phyloP scores from a whole-genome alignment of 1,140 invertebrate species.

The Drosophila prosaltans region DNA sequence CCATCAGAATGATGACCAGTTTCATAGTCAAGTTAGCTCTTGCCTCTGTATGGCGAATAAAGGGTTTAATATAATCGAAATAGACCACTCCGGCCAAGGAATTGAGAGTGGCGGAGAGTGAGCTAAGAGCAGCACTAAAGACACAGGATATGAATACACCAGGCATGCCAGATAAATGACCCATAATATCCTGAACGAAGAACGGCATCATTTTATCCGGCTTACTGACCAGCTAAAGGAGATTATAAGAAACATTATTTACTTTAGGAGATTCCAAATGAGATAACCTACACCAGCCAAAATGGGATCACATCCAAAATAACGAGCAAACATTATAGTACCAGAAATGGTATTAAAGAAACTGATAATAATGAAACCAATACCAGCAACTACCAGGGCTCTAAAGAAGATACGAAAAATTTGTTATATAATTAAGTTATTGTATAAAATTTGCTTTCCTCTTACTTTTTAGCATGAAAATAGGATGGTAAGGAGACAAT shows the following conservation, averaged over 20 bases:
- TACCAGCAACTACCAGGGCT: constrained; percentile 83
- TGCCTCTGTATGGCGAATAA: constrained; percentile 84
- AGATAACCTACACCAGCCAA: constrained; percentile 84
- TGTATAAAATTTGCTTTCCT: background rate
- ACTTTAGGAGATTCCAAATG: background rate
- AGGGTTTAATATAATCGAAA: constrained; percentile 88
- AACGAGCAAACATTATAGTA: constrained; percentile 89
- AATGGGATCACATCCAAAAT: constrained; percentile 90
- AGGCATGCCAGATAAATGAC: constrained; percentile 85
- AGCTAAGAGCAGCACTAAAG: constrained; percentile 88
- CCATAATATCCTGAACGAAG: constrained; percentile 87
- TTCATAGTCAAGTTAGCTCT: constrained; percentile 87
- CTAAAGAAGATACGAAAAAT: constrained; percentile 54
- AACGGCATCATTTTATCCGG: constrained; percentile 86
- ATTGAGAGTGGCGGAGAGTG: constrained; percentile 89
- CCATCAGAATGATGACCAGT: constrained; percentile 85
- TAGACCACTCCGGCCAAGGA: constrained; percentile 90
- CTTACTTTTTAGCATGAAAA: constrained; percentile 61
- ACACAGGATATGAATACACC: constrained; percentile 88
- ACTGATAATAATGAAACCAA: constrained; percentile 84
- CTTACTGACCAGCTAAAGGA: constrained; percentile 76
- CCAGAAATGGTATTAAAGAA: constrained; percentile 86
- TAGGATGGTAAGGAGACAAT: constrained; percentile 70
- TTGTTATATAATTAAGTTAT: background rate
- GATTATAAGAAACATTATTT: too few relatives aligned